Percentiles rank a stretch among this genome's conserved stretches.
These are phyloP conservation scores for Thalpophila matura DNA, from an alignment of 2,888 invertebrate species.

Conservation along the genomic window DNA sequence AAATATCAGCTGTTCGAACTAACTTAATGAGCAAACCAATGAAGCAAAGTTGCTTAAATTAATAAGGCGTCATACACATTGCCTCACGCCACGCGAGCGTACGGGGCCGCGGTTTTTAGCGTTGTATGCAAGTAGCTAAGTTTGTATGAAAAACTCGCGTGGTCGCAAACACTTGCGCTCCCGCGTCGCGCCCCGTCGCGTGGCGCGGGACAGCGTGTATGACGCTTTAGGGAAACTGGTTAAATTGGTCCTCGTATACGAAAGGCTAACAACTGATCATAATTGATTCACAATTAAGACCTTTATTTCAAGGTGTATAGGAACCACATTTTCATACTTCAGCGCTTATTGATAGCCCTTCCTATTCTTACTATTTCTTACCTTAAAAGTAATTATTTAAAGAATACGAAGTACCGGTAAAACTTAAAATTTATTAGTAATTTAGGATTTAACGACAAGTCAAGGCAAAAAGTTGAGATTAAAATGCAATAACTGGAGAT, in stretches of 20 bases:
- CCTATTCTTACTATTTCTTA: background rate
- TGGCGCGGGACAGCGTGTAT: slow-evolving; percentile 14
- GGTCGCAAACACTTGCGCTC: too few relatives aligned
- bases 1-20: slow-evolving; percentile 2
- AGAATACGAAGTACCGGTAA: background rate
- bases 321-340: slow-evolving; percentile 15
- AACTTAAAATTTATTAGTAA: background rate
- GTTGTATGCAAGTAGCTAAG: too few relatives aligned
- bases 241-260: slow-evolving; percentile 16
- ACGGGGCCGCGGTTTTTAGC: too few relatives aligned
- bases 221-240: slow-evolving; percentile 40
- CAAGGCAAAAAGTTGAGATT: background rate
- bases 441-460: slow-evolving; percentile 1
- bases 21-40: slow-evolving; percentile 27
- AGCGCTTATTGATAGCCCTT: slow-evolving; percentile 7
- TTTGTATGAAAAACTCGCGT: too few relatives aligned
- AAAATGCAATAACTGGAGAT: slow-evolving; percentile 1
- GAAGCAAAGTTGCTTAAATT: slow-evolving; percentile 18
- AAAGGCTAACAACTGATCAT: slow-evolving; percentile 47
- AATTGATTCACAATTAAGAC: slow-evolving; percentile 51
- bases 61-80: too few relatives aligned
- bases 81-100: too few relatives aligned
- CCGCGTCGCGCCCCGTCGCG: too few relatives aligned
- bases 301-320: slow-evolving; percentile 49
- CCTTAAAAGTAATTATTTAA: background rate